A percentile compares a stretch with the other conserved stretches of the same genome.
phyloP scores from a whole-genome alignment of 2,113 vertebrate species.

The Arvicanthis niloticus region DNA sequence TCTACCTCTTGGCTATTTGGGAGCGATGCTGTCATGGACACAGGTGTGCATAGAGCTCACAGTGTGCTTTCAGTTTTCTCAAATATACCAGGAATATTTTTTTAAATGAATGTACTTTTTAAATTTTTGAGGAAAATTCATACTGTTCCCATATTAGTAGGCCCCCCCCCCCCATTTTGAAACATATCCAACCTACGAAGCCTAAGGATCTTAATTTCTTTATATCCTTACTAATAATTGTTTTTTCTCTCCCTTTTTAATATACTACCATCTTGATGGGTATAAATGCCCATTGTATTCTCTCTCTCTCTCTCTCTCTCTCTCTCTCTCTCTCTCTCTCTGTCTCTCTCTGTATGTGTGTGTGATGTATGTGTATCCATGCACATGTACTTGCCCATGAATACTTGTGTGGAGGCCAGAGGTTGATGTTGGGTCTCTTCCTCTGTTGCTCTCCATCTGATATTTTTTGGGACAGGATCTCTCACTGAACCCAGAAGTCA shows the following conservation, averaged over 20 bases:
- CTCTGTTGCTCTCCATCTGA: background rate
- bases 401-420: background rate
- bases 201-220: background rate
- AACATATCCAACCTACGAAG: background rate
- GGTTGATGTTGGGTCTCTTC: background rate
- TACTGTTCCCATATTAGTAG: background rate
- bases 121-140: background rate
- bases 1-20: background rate
- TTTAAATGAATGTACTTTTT: conserved; percentile 37
- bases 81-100: background rate
- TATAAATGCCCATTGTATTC: background rate
- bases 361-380: too few species aligned
- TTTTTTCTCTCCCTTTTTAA: background rate
- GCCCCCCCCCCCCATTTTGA: background rate
- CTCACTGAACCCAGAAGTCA: background rate
- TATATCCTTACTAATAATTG: background rate
- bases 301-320: background rate
- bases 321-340: background rate
- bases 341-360: too few species aligned
- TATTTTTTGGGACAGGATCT: background rate
- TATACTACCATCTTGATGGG: background rate
- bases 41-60: background rate
- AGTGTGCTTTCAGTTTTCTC: background rate
- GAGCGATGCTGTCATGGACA: background rate
- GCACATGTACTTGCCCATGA: background rate